Evolutionary conservation across 2,888 invertebrate genomes (phyloP).

Genomic region (Mayetiola destructor): DNA sequence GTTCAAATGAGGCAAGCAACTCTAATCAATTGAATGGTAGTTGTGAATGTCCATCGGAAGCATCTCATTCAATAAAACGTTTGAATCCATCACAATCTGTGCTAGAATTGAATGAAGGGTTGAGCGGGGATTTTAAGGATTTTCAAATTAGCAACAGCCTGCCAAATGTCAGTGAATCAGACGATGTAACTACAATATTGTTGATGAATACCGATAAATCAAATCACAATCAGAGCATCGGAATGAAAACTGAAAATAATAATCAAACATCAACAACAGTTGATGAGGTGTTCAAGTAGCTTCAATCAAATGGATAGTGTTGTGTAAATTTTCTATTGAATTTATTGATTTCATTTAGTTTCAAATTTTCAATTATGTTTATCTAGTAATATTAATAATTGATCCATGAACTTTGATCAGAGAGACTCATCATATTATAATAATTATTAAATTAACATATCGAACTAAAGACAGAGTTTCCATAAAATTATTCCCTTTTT

Average conservation of each 20-base stretch:
- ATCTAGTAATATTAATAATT: too few species aligned
- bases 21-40: not conserved
- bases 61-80: not conserved
- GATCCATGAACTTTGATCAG: too few species aligned
- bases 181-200: not conserved
- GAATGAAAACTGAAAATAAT: not conserved
- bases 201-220: not conserved
- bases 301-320: not conserved
- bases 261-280: not conserved
- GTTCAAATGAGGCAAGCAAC: not conserved
- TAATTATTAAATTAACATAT: too few species aligned
- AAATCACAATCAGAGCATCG: not conserved
- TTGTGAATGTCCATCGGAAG: too few species aligned
- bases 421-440: too few species aligned
- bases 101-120: not conserved
- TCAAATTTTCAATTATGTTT: too few species aligned
- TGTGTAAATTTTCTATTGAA: not conserved
- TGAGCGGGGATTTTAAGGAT: not conserved
- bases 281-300: not conserved
- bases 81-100: not conserved
- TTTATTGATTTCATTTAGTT: not conserved
- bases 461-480: too few species aligned
- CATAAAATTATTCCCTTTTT: too few species aligned
- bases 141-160: not conserved
- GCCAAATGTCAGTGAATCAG: not conserved